phyloP scores from a whole-genome alignment of 2,888 invertebrate species.

The Synanthedon myopaeformis region DNA sequence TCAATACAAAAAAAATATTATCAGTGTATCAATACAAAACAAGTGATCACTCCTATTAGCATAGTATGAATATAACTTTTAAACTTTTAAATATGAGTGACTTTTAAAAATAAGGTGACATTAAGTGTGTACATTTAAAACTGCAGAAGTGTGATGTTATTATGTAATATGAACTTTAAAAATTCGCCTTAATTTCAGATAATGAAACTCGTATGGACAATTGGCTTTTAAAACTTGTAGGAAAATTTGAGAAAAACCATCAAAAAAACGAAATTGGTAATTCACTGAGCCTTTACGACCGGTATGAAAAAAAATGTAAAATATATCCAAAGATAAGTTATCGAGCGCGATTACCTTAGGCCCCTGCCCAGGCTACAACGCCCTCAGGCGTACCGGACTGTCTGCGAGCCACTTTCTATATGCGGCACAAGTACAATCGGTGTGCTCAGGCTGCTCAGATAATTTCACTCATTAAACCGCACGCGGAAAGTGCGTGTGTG shows the following conservation, averaged over 20 bases:
- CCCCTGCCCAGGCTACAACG: conserved; percentile 8
- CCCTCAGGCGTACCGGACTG: conserved; percentile 15
- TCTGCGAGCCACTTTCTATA: conserved; percentile 22
- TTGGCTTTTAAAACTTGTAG: too few relatives aligned
- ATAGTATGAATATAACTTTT: too few relatives aligned
- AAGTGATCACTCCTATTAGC: too few relatives aligned
- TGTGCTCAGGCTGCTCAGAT: conserved; percentile 17
- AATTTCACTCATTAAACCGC: conserved; percentile 8
- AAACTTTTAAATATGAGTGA: too few relatives aligned
- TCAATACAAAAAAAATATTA: too few relatives aligned
- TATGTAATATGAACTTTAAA: too few relatives aligned
- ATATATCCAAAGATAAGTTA: background rate
- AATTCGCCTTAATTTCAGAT: too few relatives aligned
- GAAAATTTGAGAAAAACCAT: background rate
- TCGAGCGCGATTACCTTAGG: background rate
- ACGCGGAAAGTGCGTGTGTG: conserved; percentile 15
- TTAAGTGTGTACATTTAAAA: too few relatives aligned
- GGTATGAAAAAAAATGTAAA: background rate
- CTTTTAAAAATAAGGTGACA: too few relatives aligned
- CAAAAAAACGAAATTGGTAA: background rate
- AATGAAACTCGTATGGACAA: too few relatives aligned
- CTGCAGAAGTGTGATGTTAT: too few relatives aligned
- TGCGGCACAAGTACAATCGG: conserved; percentile 13
- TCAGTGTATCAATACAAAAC: too few relatives aligned
- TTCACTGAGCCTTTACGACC: background rate